phyloP scores from a whole-genome alignment of 2,113 vertebrate genomes.

The Leptodactylus fuscus region DNA sequence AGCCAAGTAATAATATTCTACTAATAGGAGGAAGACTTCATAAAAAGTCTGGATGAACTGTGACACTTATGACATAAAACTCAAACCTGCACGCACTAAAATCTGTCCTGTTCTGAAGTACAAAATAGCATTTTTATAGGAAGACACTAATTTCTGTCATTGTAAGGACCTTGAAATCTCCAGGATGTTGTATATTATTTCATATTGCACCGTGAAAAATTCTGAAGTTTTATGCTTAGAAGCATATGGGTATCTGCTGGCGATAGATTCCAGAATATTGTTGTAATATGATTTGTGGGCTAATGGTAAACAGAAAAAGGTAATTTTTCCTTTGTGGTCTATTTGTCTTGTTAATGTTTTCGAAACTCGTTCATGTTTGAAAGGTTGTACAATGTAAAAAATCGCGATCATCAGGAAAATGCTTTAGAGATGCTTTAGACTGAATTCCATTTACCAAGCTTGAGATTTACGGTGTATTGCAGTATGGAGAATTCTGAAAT shows the following conservation, averaged over 20 bases:
- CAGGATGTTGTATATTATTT: constrained; percentile 39
- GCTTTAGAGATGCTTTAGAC: background rate
- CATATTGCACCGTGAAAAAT: constrained; percentile 20
- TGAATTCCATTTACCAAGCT: background rate
- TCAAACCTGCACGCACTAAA: constrained; percentile 28
- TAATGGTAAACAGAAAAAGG: constrained; percentile 23
- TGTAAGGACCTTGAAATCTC: constrained; percentile 10
- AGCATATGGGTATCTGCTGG: constrained; percentile 15
- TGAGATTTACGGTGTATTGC: background rate
- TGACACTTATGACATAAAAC: constrained; percentile 30
- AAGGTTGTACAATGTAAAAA: background rate
- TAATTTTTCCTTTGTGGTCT: background rate
- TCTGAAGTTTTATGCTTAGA: constrained; percentile 5
- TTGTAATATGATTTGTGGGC: constrained; percentile 11
- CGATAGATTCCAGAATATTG: constrained; percentile 17
- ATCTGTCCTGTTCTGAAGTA: constrained; percentile 15
- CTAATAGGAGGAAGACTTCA: background rate
- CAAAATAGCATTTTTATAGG: constrained; percentile 39
- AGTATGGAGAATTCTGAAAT: background rate
- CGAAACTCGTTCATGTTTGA: background rate
- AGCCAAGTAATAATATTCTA: background rate
- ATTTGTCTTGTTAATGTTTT: background rate
- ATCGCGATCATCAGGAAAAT: background rate
- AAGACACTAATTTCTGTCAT: constrained; percentile 41
- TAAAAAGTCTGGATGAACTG: constrained; percentile 2